These are phyloP conservation scores for Diogma glabrata DNA, from an alignment of 2,888 invertebrate genomes.

Conservation along the genomic window DNA sequence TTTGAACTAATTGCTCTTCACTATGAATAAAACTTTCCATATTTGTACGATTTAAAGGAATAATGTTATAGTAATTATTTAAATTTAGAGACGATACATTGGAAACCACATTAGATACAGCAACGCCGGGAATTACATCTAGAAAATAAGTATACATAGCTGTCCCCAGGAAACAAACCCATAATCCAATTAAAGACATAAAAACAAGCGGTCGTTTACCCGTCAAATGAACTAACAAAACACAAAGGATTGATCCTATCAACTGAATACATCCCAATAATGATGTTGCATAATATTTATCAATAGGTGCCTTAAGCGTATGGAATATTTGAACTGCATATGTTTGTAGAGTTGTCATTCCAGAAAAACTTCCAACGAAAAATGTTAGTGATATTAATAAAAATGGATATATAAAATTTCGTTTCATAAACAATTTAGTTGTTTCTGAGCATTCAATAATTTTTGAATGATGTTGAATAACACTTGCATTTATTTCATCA, in stretches of 20 bases:
- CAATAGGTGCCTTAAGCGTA: constrained; percentile 56
- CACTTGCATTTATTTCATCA: constrained; percentile 30
- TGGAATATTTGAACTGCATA: constrained; percentile 66
- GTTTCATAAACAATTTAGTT: constrained; percentile 40
- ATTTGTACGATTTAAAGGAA: constrained; percentile 2
- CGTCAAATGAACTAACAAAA: constrained; percentile 53
- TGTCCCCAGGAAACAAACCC: constrained; percentile 45
- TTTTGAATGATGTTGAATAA: constrained; percentile 29
- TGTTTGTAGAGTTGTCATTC: constrained; percentile 60
- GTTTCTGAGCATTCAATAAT: constrained; percentile 19
- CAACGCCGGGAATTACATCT: constrained; percentile 33
- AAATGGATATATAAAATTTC: constrained; percentile 57
- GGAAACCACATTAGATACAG: constrained; percentile 33
- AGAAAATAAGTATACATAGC: constrained; percentile 35
- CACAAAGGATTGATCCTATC: constrained; percentile 52
- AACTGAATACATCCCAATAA: constrained; percentile 59
- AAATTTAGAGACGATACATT: constrained; percentile 31
- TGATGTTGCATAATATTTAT: constrained; percentile 64
- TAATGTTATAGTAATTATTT: constrained; percentile 12
- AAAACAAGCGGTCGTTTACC: constrained; percentile 61
- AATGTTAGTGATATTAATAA: constrained; percentile 52
- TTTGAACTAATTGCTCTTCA: neutral
- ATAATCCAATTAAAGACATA: constrained; percentile 53
- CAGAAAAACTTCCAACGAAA: constrained; percentile 63
- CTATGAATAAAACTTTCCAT: neutral